A percentile compares a stretch with the other conserved stretches of the same genome.
Evolutionary conservation across 92 coral and sea anemone species (phyloP).

Genomic region (Umimayanthus chanpuru): DNA sequence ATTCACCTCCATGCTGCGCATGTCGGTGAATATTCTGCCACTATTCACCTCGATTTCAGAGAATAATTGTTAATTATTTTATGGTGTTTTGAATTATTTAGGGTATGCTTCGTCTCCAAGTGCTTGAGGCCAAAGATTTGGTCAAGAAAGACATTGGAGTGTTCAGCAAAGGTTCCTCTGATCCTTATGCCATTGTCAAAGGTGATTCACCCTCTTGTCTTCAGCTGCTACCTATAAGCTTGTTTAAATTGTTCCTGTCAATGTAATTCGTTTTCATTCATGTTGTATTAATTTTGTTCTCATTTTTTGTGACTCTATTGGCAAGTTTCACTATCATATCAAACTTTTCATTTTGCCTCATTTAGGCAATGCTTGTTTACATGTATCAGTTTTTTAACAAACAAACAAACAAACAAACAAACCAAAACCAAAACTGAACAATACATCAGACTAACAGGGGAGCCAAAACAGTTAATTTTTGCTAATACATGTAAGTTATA

Average conservation of each 20-base stretch:
- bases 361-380: too few species aligned
- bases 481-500: too few species aligned
- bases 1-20: too few species aligned
- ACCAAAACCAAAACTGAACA: too few species aligned
- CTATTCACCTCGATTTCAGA: too few species aligned
- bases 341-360: not conserved
- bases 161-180: constrained; percentile 93
- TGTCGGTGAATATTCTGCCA: too few species aligned
- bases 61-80: not conserved
- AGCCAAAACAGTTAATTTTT: too few species aligned
- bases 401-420: too few species aligned
- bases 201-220: constrained; percentile 46
- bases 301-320: not conserved
- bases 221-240: too few species aligned
- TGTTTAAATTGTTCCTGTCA: too few species aligned
- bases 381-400: too few species aligned
- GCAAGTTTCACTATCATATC: not conserved
- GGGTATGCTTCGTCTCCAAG: constrained; percentile 94
- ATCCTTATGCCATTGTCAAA: constrained; percentile 86
- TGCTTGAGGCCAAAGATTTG: constrained; percentile 90
- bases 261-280: not conserved
- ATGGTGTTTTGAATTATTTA: constrained; percentile 15
- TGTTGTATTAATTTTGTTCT: not conserved
- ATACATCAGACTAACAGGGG: too few species aligned
- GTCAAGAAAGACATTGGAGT: constrained; percentile 92